Base-by-base conservation (phyloP, 1,140 invertebrate species). In the Choristoneura fumiferana region DNA sequence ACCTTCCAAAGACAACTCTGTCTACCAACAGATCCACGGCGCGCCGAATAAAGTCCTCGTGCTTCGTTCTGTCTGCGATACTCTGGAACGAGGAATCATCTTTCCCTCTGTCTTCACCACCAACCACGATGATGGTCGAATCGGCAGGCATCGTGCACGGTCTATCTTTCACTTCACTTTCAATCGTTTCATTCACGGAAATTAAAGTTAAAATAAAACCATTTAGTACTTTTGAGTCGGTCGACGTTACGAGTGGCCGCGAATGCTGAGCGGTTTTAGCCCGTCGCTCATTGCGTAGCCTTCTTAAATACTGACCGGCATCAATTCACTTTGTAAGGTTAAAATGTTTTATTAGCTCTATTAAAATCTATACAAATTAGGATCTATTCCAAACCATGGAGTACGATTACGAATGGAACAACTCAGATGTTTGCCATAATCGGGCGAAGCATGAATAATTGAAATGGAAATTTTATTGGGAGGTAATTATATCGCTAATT, bases 1-100 rank as follows among this genome's bases (percentile, higher is more conserved):
- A 94, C 13, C 94, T 94, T 67, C 94, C 90, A 65, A 96, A 96
- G 10, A 96, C 92, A 4, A 94, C 94, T 37, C 94, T 89, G 52
- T 95, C 91, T 12, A 96, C 86, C 39, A 96, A 87, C 39, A 95
- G 81, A 53, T 95, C 94, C 1, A 95, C 85, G 49, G 93, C 93
- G 37, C 92, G 89, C 22, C 92, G 88, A 14, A 96, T 87, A 68
- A 96, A 96, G 15, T 91, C 90, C 71, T 95, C 94, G 73, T 95
- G 95, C 8, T 90, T 87, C 1, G 89, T 74, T 57, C 90, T 87
- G 14, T 90, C 81, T 0, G 94, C 91, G 6, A 93, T 65, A 73
- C 91, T 93, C 71, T 88, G 80, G 62, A 80, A 91, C 29, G 71
- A 60, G 34, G 63, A 69, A 14, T 74, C 73, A 18, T 76, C 67